Percentiles rank a stretch among this genome's conserved stretches.
Conservation (phyloP, 2,888 invertebrate species). For the Eulithis prunata region DNA sequence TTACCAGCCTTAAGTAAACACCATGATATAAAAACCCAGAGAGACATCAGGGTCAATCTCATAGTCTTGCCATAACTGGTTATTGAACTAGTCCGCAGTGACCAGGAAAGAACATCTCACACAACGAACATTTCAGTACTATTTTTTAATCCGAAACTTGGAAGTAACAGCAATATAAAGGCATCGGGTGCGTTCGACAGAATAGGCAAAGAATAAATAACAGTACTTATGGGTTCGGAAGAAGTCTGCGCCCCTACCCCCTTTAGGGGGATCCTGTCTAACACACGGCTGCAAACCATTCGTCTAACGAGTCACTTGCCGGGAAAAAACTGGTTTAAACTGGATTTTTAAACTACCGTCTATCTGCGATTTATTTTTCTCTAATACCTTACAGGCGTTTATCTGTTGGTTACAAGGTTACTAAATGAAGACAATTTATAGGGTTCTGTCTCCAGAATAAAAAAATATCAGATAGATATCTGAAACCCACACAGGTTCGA, state of each 20-base stretch:
- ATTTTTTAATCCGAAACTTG: constrained; percentile 21
- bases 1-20: too few species aligned
- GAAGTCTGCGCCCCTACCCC: constrained; percentile 44
- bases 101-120: too few species aligned
- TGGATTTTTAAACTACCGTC: constrained; percentile 52
- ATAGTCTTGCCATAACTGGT: too few species aligned
- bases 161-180: constrained; percentile 57
- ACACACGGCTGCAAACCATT: constrained; percentile 64
- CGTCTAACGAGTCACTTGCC: constrained; percentile 68
- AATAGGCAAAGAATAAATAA: constrained; percentile 43
- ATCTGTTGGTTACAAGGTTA: constrained; percentile 31
- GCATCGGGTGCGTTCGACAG: constrained; percentile 77
- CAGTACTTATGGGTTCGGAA: constrained; percentile 24
- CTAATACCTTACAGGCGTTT: constrained; percentile 37
- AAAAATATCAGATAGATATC: neutral
- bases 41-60: too few species aligned
- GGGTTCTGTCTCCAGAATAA: constrained; percentile 11
- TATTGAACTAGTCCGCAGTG: too few species aligned
- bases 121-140: neutral
- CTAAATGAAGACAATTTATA: constrained; percentile 25
- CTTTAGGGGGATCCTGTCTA: constrained; percentile 58
- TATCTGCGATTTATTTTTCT: constrained; percentile 43
- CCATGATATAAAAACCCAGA: too few species aligned
- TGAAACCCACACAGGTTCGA: too few species aligned
- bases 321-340: constrained; percentile 54